Conservation (phyloP, 2,113 vertebrate species). For the mouse (Mus musculus) region DNA sequence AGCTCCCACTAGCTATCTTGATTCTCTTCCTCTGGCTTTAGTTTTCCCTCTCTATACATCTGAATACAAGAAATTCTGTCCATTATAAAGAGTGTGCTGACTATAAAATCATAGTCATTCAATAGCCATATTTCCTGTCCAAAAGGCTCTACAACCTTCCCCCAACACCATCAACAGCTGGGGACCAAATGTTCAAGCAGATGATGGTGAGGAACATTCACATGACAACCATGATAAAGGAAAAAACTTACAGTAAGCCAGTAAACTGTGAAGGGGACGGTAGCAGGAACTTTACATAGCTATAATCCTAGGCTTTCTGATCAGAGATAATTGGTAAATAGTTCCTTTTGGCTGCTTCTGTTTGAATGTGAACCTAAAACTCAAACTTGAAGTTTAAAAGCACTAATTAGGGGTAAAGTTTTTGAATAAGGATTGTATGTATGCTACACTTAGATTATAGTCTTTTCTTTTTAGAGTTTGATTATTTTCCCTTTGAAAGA, state of each 20-base stretch:
- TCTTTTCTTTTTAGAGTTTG: background rate
- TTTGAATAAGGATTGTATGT: background rate
- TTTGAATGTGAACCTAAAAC: background rate
- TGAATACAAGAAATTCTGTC: background rate
- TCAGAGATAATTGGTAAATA: background rate
- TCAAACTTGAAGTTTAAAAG: background rate
- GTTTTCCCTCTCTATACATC: background rate
- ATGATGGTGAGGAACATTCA: background rate
- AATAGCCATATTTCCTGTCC: background rate
- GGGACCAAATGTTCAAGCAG: background rate
- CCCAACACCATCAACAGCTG: background rate
- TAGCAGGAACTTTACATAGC: background rate
- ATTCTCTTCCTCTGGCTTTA: background rate
- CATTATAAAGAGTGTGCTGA: background rate
- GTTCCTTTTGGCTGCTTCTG: background rate
- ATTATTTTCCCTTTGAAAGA: background rate
- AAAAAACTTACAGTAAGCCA: background rate
- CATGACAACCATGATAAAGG: background rate
- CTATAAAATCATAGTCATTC: background rate
- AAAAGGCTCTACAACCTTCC: background rate
- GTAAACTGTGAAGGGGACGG: background rate
- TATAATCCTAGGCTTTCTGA: background rate
- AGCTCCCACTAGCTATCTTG: background rate
- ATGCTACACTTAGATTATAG: background rate
- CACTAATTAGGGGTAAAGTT: background rate